These are phyloP conservation scores for Nipponia nippon DNA, from an alignment of 2,113 vertebrate species.

Conservation along the genomic window DNA sequence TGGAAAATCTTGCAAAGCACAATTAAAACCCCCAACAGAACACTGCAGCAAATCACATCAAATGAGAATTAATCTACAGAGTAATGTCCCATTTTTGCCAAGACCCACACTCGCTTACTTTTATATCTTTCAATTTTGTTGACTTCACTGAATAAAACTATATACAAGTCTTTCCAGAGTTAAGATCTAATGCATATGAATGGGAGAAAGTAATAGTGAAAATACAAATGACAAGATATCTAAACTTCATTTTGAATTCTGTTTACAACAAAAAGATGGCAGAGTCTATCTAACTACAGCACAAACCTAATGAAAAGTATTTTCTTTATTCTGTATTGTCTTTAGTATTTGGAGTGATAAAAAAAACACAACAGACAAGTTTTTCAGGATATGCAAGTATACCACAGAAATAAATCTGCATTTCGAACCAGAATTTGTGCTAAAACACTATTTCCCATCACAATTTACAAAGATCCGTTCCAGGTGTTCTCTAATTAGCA, in stretches of 20 bases:
- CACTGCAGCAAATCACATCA: not conserved
- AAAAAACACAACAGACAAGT: not conserved
- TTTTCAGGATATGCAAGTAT: not conserved
- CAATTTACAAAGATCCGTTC: not conserved
- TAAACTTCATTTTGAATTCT: not conserved
- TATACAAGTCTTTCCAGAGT: not conserved
- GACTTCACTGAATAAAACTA: not conserved
- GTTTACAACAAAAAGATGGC: not conserved
- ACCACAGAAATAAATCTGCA: not conserved
- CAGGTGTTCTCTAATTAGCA: conserved; percentile 1
- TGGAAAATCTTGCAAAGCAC: not conserved
- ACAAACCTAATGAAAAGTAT: not conserved
- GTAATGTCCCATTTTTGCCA: not conserved
- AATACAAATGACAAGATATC: not conserved
- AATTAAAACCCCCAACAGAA: not conserved
- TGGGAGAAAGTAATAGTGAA: not conserved
- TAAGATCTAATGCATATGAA: not conserved
- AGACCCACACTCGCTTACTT: not conserved
- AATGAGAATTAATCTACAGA: not conserved
- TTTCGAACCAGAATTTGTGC: not conserved
- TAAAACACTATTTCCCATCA: not conserved
- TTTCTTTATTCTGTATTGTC: not conserved
- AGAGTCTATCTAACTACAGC: not conserved
- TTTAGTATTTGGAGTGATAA: not conserved
- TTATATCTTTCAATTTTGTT: not conserved